Base-by-base conservation (phyloP, 2,888 invertebrate genomes). In the Dichetophora obliterata region DNA sequence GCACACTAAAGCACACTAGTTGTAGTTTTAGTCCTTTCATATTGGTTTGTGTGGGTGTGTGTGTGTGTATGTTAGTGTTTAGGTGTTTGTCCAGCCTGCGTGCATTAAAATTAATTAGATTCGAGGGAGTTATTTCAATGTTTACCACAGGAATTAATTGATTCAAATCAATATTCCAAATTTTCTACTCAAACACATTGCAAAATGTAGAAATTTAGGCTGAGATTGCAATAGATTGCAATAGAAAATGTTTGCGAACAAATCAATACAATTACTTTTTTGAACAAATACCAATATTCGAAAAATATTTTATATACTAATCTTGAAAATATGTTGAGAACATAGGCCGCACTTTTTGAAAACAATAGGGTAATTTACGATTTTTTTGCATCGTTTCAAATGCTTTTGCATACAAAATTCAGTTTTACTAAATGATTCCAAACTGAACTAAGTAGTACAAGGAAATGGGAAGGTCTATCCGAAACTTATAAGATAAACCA, bases 161-260 rank as follows among this genome's bases (percentile, higher is more conserved):
- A 88, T 89, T 89, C 88, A 89, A 89, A 89, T 89, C 88, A 88
- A 88, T 89, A 88, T 87, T 86, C 86, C 84, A 86, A 84, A 85
- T 84, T 83, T 85, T 76, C 82, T 70, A 27, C 48, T 22, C 68
- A 48, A 80, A 82, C 78, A 81, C 82, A 83, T 83, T n/a, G n/a
- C n/a, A 83, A 80, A 80, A 73, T 79, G 80, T 57, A 22, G 57
- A 57, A 52, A 54, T 52, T 16, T 19, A n/a, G 52, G 31, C 52
- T 54, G 70, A 52, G 54, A 31, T 57, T 52, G 59, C 37, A 63
- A 9, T 48, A 27, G 22, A 34, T 24, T 37, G 71, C 24, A 27
- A 27, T 59, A 0, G 59, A 27, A 27, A 59, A 27, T 59, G 11
- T 43, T 11, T 6, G 43, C 43, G 11, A 43, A 11, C 43, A 43